phyloP scores from a whole-genome alignment of 2,113 vertebrate genomes.

The Upupa epops region DNA sequence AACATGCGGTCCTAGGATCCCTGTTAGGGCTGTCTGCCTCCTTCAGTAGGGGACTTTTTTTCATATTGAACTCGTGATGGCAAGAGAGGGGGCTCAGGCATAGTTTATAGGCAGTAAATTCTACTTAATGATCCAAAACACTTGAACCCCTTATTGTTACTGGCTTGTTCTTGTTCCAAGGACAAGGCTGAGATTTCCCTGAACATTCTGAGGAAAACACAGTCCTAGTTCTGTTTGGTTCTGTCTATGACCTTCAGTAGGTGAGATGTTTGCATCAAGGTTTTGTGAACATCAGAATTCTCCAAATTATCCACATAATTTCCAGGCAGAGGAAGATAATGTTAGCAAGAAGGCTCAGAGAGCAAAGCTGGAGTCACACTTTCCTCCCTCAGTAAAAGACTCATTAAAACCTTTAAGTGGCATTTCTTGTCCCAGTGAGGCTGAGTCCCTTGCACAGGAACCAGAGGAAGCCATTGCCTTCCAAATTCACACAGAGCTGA shows the following conservation, averaged over 20 bases:
- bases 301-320: background rate
- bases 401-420: constrained; percentile 14
- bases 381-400: background rate
- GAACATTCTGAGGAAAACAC: background rate
- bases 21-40: background rate
- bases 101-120: background rate
- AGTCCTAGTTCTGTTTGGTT: background rate
- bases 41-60: background rate
- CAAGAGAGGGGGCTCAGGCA: background rate
- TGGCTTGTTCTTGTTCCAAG: background rate
- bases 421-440: constrained; percentile 36
- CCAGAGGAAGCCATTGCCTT: background rate
- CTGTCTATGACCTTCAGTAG: background rate
- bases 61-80: background rate
- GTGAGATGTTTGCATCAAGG: background rate
- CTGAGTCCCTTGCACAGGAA: background rate
- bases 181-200: background rate
- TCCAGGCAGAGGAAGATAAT: background rate
- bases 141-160: background rate
- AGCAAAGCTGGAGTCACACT: background rate
- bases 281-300: constrained; percentile 7
- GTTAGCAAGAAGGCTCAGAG: background rate
- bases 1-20: background rate
- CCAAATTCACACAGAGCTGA: constrained; percentile 38
- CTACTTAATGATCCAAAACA: background rate